Percentiles rank a stretch among this genome's conserved stretches.
phyloP scores from a whole-genome alignment of 2,113 vertebrate species.

The Tachycineta bicolor region DNA sequence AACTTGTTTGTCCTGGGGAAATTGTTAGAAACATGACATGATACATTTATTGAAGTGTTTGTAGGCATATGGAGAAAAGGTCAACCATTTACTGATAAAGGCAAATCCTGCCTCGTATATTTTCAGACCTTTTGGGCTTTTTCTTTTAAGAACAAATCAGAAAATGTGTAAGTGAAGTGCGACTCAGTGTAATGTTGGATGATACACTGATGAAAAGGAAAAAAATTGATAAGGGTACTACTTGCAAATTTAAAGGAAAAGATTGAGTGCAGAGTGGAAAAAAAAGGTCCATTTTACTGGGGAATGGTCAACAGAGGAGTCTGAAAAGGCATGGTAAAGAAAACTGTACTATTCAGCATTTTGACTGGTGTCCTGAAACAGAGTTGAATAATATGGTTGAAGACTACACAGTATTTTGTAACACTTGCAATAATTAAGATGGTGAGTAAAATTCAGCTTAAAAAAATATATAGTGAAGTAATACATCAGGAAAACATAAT shows the following conservation, averaged over 20 bases:
- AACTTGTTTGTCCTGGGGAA: background rate
- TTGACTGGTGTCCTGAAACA: background rate
- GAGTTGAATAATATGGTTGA: background rate
- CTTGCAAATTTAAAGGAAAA: background rate
- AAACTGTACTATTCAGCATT: background rate
- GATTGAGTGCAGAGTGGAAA: background rate
- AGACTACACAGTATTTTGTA: background rate
- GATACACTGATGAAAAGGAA: background rate
- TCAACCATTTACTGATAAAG: background rate
- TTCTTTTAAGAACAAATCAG: background rate
- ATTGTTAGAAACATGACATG: background rate
- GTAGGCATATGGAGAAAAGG: background rate
- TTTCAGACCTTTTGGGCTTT: background rate
- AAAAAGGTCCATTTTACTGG: background rate
- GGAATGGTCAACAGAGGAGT: background rate
- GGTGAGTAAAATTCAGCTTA: background rate
- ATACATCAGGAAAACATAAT: background rate
- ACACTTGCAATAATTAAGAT: background rate
- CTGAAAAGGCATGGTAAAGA: background rate
- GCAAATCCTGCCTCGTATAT: background rate
- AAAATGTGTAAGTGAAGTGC: background rate
- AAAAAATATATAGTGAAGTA: background rate
- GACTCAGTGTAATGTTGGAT: background rate
- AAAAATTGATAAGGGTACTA: background rate
- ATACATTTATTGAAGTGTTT: background rate